These are phyloP conservation scores for Eristalis arbustorum DNA, from an alignment of 2,888 invertebrate species.

Conservation along the genomic window DNA sequence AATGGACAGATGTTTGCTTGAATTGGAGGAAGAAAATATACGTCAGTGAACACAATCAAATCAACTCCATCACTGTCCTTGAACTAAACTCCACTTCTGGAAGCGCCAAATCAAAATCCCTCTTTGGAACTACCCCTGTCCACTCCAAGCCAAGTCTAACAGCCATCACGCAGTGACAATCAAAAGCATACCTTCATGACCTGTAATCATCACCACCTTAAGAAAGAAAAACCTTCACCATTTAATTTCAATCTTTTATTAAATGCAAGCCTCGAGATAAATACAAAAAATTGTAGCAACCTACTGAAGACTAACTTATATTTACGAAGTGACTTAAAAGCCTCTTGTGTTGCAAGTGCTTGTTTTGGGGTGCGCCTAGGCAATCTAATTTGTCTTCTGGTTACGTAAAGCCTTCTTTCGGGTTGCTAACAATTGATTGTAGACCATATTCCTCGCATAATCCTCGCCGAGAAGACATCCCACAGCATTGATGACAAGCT, in stretches of 20 bases:
- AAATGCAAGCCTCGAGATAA: background rate
- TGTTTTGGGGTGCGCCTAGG: background rate
- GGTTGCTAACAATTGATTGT: constrained; percentile 75
- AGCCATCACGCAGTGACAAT: too few relatives aligned
- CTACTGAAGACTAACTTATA: background rate
- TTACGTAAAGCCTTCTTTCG: constrained; percentile 77
- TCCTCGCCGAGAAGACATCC: constrained; percentile 74
- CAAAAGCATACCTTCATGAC: too few relatives aligned
- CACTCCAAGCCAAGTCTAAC: too few relatives aligned
- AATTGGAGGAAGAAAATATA: too few relatives aligned
- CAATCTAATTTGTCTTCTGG: constrained; percentile 72
- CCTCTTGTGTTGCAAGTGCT: background rate
- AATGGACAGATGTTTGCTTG: too few relatives aligned
- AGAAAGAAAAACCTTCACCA: too few relatives aligned
- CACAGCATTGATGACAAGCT: constrained; percentile 73
- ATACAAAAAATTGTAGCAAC: background rate
- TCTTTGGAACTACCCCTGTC: too few relatives aligned
- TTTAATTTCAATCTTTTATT: constrained; percentile 1
- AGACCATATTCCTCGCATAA: constrained; percentile 75
- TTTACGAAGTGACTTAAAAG: background rate
- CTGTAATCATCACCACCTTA: too few relatives aligned
- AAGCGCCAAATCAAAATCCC: too few relatives aligned
- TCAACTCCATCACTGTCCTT: too few relatives aligned
- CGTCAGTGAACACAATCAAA: too few relatives aligned
- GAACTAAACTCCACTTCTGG: too few relatives aligned